A percentile compares a stretch with the other conserved stretches of the same genome.
These are phyloP conservation scores for Caranx ignobilis DNA, from an alignment of 2,113 vertebrate genomes.

Conservation along the genomic window DNA sequence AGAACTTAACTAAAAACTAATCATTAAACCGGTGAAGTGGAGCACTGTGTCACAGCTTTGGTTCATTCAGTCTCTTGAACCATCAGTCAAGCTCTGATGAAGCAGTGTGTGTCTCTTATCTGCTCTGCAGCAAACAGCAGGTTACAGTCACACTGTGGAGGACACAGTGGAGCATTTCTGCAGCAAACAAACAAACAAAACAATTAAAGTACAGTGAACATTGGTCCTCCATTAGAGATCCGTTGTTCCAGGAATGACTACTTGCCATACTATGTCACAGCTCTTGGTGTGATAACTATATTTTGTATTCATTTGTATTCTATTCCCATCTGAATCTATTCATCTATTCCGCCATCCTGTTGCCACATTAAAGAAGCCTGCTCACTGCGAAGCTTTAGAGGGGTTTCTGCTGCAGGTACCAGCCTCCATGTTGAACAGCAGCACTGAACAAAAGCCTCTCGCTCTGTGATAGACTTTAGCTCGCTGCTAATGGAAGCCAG, in stretches of 20 bases:
- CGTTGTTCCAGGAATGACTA: background rate
- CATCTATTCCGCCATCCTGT: conserved; percentile 1
- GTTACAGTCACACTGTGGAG: too few species aligned
- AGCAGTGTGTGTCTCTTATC: too few species aligned
- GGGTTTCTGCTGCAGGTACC: background rate
- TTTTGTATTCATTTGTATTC: background rate
- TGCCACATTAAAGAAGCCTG: conserved; percentile 13
- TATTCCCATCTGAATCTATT: background rate
- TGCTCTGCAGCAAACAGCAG: too few species aligned
- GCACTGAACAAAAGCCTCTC: conserved; percentile 46
- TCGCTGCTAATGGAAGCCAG: conserved; percentile 43
- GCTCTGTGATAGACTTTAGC: conserved; percentile 35
- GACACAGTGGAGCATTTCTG: too few species aligned
- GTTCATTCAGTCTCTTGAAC: too few species aligned
- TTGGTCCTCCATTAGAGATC: too few species aligned
- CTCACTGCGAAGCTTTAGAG: background rate
- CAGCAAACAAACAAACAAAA: too few species aligned
- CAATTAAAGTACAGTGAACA: too few species aligned
- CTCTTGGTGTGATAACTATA: background rate
- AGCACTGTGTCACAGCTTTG: too few species aligned
- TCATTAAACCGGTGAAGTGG: too few species aligned
- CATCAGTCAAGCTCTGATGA: too few species aligned
- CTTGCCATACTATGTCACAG: background rate
- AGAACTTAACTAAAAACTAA: too few species aligned
- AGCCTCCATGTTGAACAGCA: conserved; percentile 19